Conservation (phyloP, 2,888 invertebrate genomes). For the Odontocerum albicorne region DNA sequence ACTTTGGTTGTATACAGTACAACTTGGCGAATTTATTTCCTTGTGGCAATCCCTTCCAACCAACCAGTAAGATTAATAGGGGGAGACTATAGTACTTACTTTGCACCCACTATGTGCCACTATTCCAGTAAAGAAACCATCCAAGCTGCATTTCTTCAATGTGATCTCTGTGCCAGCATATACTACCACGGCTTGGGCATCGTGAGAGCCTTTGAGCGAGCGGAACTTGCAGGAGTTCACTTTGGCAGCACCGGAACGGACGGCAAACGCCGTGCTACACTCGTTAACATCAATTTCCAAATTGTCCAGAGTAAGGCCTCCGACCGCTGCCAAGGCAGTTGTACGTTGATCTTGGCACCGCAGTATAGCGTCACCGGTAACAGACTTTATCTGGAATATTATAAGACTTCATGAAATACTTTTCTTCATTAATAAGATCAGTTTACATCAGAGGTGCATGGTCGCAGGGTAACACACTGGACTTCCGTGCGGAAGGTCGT, state of each 20-base stretch:
- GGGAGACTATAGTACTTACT: constrained; percentile 4
- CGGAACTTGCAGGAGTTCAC: not conserved
- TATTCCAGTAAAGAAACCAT: constrained; percentile 49
- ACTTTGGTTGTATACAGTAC: too few species aligned
- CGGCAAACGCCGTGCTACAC: constrained; percentile 27
- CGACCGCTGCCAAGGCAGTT: constrained; percentile 17
- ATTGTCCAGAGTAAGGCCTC: constrained; percentile 3
- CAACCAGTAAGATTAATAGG: too few species aligned
- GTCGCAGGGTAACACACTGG: too few species aligned
- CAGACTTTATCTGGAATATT: constrained; percentile 19
- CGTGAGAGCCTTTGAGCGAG: not conserved
- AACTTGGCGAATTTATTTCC: too few species aligned
- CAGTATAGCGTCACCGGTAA: constrained; percentile 4
- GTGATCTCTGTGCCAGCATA: constrained; percentile 51
- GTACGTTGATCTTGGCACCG: constrained; percentile 15
- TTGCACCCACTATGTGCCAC: constrained; percentile 25
- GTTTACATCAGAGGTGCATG: too few species aligned
- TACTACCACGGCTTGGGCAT: constrained; percentile 46
- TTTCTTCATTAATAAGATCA: too few species aligned
- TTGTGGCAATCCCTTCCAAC: too few species aligned
- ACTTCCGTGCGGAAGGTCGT: too few species aligned
- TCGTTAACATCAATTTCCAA: constrained; percentile 11
- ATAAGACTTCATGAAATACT: too few species aligned
- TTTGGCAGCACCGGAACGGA: constrained; percentile 8
- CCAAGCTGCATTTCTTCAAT: constrained; percentile 48